Percentiles rank a stretch among this genome's conserved stretches.
These are phyloP conservation scores for Propithecus deckenii DNA, from an alignment of 2,797 vertebrate species.

Conservation along the genomic window DNA sequence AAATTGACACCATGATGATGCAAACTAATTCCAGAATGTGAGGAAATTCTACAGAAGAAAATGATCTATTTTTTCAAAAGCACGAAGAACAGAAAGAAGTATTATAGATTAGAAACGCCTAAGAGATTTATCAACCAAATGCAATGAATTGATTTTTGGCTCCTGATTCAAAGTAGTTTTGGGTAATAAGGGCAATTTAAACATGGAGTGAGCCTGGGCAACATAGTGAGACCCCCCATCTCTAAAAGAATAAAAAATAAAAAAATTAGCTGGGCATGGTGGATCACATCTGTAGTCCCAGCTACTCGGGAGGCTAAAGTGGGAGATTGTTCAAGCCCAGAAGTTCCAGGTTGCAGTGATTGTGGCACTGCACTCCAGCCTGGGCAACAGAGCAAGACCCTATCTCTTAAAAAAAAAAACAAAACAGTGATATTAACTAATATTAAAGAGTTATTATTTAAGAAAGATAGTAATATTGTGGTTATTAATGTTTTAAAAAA, in stretches of 20 bases:
- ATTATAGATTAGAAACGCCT: background rate
- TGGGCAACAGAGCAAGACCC: background rate
- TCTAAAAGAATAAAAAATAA: too few species aligned
- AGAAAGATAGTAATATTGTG: background rate
- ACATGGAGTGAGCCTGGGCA: background rate
- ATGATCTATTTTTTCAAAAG: background rate
- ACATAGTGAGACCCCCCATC: too few species aligned
- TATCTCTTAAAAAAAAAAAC: background rate
- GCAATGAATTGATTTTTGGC: background rate
- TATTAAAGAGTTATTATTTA: background rate
- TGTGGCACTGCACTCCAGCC: background rate
- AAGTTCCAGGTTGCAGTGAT: background rate
- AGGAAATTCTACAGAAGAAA: conserved; percentile 16
- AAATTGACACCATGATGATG: background rate
- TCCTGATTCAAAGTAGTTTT: background rate
- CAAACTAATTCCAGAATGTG: background rate
- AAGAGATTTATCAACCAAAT: background rate
- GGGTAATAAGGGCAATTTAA: background rate
- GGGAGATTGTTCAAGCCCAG: background rate
- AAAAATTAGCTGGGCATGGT: too few species aligned
- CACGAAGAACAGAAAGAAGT: background rate
- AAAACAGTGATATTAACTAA: background rate
- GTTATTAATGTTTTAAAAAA: background rate
- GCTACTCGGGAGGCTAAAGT: too few species aligned
- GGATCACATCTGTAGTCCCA: too few species aligned